These are phyloP conservation scores for Ichneumoninae sp. DNA, from an alignment of 2,888 invertebrate species.

Conservation along the genomic window DNA sequence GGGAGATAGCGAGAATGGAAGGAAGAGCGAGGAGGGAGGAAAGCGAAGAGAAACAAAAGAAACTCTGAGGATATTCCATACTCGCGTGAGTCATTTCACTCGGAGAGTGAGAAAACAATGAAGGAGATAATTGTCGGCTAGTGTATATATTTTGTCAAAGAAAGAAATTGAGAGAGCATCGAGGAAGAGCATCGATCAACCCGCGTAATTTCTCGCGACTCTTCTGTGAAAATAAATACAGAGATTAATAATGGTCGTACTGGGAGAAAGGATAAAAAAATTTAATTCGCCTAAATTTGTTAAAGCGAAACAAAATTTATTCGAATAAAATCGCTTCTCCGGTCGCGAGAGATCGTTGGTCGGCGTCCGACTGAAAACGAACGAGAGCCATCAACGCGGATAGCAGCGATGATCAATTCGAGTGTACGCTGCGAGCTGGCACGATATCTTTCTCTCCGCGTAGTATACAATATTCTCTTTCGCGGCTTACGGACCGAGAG, in stretches of 20 bases:
- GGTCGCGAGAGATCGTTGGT: not conserved
- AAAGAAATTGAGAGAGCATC: constrained; percentile 1
- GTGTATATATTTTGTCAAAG: not conserved
- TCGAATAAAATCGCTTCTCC: not conserved
- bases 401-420: constrained; percentile 52
- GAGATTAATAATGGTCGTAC: not conserved
- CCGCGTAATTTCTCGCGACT: not conserved
- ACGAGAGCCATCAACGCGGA: constrained; percentile 48
- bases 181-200: not conserved
- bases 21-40: constrained; percentile 23
- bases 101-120: not conserved
- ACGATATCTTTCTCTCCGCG: constrained; percentile 40
- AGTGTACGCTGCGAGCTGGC: constrained; percentile 38
- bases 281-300: not conserved
- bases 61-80: constrained; percentile 50
- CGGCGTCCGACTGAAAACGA: constrained; percentile 35
- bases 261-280: constrained; percentile 22
- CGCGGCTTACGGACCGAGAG: constrained; percentile 22
- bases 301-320: not conserved
- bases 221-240: not conserved
- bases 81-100: constrained; percentile 77
- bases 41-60: constrained; percentile 1
- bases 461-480: constrained; percentile 31
- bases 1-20: constrained; percentile 50
- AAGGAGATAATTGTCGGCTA: constrained; percentile 1